These are phyloP conservation scores for Magallana ariakensis DNA, from an alignment of 1,140 invertebrate genomes.

Conservation along the genomic window DNA sequence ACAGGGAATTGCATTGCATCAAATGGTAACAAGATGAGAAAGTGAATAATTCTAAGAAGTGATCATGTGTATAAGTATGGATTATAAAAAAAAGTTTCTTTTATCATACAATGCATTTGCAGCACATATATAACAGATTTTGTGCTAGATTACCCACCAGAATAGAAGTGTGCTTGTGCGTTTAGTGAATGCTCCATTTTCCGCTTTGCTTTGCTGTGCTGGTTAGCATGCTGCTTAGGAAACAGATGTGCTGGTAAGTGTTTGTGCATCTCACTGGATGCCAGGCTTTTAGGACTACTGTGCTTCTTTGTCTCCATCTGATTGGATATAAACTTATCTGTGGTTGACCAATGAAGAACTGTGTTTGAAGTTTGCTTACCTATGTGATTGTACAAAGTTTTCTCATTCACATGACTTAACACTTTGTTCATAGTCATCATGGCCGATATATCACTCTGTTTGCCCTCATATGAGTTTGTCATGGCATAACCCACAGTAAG, in stretches of 20 bases:
- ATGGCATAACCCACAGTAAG: constrained; percentile 71
- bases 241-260: constrained; percentile 33
- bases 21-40: too few species aligned
- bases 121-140: not conserved
- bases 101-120: too few species aligned
- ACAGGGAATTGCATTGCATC: too few species aligned
- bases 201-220: constrained; percentile 12
- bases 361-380: constrained; percentile 25
- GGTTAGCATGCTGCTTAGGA: constrained; percentile 36
- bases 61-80: too few species aligned
- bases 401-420: constrained; percentile 43
- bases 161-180: constrained; percentile 7
- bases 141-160: constrained; percentile 22
- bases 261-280: constrained; percentile 14
- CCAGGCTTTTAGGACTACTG: not conserved
- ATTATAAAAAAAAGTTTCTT: too few species aligned
- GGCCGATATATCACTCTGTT: constrained; percentile 50
- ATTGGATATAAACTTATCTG: constrained; percentile 40
- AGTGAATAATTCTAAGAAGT: too few species aligned
- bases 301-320: constrained; percentile 35
- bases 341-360: constrained; percentile 43
- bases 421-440: constrained; percentile 56
- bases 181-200: constrained; percentile 3
- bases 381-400: constrained; percentile 51
- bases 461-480: constrained; percentile 52